Base-by-base conservation (phyloP, 2,888 invertebrate genomes). In the Epirrhoe tristata region DNA sequence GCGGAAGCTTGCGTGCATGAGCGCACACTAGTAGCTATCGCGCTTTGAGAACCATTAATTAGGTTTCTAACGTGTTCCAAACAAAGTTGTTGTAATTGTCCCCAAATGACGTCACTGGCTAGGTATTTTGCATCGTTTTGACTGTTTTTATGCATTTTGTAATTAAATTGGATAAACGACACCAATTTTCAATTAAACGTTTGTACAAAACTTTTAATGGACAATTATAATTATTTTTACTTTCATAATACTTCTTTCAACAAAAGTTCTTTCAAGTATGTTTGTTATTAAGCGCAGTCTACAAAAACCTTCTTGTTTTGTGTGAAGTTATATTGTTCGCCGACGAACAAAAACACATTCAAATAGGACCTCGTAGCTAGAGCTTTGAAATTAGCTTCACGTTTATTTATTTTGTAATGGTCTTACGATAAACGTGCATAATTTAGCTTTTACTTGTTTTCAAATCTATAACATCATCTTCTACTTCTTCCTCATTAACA, bases 1-100 rank as follows among this genome's bases (percentile, higher is more conserved):
- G 74, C 70, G 75, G 74, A 74, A 72, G 71, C 63, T 69, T 55
- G 66, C 67, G 67, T 69, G 72, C 61, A 24, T 65, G 58, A 16
- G 57, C 60, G 60, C 55, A 60, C 52, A 48, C 59, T 48, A 59
- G 67, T 56, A 39, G 62, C 66, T 71, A 67, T 66, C 66, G 59
- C 60, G 52, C 56, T 65, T 59, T 51, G 53, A 63, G 58, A 58
- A 63, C 57, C 58, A 58, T 39, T 72, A 65, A 67, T 63, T 55
- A 64, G 53, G 32, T 53, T 43, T 58, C 16, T 43, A 63, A 63
- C 43, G 17, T 46, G 46, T 43, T 32, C 48, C 52, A 31, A 24
- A n/a, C 31, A 10, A 52, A 31, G 12, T 46, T 56, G 2, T 17
- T 48, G 52, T 64, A 50, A 10, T 39, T 59, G 36, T 59, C 48